Conservation (phyloP, 2,113 vertebrate genomes). For the Sebastes fasciatus region DNA sequence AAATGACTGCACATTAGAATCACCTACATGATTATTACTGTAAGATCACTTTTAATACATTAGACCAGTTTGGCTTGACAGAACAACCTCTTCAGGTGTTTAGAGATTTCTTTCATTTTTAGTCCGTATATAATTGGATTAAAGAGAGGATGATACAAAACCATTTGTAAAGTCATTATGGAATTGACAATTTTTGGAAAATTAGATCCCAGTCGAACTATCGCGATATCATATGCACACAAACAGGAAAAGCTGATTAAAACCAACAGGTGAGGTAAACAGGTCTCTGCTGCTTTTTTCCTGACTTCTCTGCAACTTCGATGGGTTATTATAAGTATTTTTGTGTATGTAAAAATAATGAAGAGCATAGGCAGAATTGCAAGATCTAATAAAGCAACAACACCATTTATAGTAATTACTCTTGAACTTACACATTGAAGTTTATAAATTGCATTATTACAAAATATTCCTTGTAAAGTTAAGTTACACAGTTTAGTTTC, state of each 20-base stretch:
- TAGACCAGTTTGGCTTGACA: too few species aligned
- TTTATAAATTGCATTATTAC: constrained; percentile 18
- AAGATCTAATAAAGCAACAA: too few species aligned
- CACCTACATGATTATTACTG: too few species aligned
- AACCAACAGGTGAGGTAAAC: constrained; percentile 41
- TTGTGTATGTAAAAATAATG: too few species aligned
- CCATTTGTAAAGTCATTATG: constrained; percentile 32
- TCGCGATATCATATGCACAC: background rate
- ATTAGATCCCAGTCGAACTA: background rate
- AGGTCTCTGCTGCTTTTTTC: constrained; percentile 44
- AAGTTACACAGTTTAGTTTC: constrained; percentile 2
- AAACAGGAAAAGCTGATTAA: constrained; percentile 21
- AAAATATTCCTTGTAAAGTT: constrained; percentile 38
- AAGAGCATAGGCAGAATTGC: too few species aligned
- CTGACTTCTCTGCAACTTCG: constrained; percentile 1
- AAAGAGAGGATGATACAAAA: constrained; percentile 44
- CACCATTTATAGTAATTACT: too few species aligned
- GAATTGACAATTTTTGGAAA: constrained; percentile 29
- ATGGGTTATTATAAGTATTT: constrained; percentile 5
- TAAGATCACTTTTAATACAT: too few species aligned
- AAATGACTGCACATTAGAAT: too few species aligned
- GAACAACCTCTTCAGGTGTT: too few species aligned
- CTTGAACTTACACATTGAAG: too few species aligned
- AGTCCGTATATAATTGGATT: too few species aligned
- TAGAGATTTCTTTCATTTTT: too few species aligned